Base-by-base conservation (phyloP, 1,140 invertebrate genomes). In the Drosophila lowei region DNA sequence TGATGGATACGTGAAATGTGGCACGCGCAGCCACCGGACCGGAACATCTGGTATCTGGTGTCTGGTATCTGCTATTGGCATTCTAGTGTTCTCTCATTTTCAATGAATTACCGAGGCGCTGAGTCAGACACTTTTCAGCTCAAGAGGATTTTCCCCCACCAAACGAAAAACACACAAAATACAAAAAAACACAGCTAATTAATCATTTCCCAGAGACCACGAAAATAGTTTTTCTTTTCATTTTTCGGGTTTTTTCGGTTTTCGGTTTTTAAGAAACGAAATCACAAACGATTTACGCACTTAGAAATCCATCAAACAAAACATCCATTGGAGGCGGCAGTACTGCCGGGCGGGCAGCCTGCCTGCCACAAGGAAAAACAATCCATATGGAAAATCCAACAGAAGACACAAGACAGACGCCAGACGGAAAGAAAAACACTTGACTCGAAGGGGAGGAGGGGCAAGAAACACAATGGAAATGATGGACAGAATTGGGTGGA, bases 231-330 rank as follows among this genome's bases (percentile, higher is more conserved):
- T 44, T 25, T 2, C 28, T 56, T 53, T 77, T 50, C 21, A 18
- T 7, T 34, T 15, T 50, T 25, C 3, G 15, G n/a, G n/a, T 44
- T 58, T 59, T 23, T 21, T 25, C 23, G 23, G 23, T 23, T 15
- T 52, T 25, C 3, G 15, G n/a, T 44, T 58, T 59, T 23, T 21
- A 47, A 48, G 34, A 42, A 16, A 8, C 1, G 25, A 71, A 81
- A 81, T 88, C 81, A 74, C 62, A 66, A 38, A 30, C 83, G 65
- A 74, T 81, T 68, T 73, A 86, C 81, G 81, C 81, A 88, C 83
- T 86, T 86, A 78, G 78, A 86, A 88, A 86, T 72, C 81, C 83
- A 86, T 86, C 83, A 86, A 86, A 86, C 83, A 86, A 71, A 49
- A 71, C 64, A 47, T n/a, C n/a, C 43, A 2, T 57, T 42, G 3